phyloP scores from a whole-genome alignment of 2,113 vertebrate genomes.

The Actinemys pallida region DNA sequence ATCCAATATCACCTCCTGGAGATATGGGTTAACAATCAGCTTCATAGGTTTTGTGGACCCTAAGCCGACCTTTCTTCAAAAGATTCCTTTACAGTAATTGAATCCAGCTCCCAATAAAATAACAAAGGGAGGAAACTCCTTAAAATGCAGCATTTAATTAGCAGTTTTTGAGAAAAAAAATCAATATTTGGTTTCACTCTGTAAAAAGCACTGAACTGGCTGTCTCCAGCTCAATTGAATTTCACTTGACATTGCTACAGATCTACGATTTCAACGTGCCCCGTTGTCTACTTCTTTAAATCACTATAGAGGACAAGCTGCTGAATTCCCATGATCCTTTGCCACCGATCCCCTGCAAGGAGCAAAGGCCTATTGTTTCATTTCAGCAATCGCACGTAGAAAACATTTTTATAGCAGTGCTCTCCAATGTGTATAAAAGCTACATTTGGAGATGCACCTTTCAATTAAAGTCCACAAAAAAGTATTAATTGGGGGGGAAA shows the following conservation, averaged over 20 bases:
- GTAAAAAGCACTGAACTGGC: neutral
- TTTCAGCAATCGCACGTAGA: neutral
- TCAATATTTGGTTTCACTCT: neutral
- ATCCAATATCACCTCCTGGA: constrained; percentile 10
- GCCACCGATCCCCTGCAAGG: constrained; percentile 50
- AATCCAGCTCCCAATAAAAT: neutral
- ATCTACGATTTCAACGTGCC: neutral
- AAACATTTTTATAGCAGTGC: constrained; percentile 66
- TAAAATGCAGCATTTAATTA: constrained; percentile 7
- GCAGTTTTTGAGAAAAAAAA: constrained; percentile 23
- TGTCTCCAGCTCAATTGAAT: neutral
- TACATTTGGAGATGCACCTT: neutral
- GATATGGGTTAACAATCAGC: neutral
- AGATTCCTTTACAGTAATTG: neutral
- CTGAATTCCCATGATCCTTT: constrained; percentile 56
- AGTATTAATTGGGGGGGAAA: neutral
- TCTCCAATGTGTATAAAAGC: constrained; percentile 76
- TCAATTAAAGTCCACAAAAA: constrained; percentile 9
- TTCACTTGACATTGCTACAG: neutral
- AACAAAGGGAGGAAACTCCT: neutral
- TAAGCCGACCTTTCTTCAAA: neutral
- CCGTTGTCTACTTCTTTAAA: constrained; percentile 33
- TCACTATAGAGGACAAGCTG: constrained; percentile 59
- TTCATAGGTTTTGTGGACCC: constrained; percentile 7
- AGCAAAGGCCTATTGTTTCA: constrained; percentile 54